phyloP scores from a whole-genome alignment of 1,140 invertebrate species.

The Zophobas atratus region DNA sequence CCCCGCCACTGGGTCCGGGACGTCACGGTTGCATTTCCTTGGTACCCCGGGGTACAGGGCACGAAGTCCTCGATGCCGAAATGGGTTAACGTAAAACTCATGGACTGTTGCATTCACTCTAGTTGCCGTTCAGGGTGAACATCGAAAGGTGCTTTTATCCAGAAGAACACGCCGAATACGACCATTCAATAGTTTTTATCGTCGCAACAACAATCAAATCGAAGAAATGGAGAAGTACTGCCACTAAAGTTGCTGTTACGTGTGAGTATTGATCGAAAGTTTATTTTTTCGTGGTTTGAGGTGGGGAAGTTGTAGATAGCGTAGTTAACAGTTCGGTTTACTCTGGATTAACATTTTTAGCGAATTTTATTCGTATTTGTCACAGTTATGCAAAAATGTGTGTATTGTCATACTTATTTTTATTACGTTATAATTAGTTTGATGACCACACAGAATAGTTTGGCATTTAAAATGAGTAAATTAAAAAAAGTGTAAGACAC shows the following conservation, averaged over 20 bases:
- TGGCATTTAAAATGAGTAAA: too few relatives aligned
- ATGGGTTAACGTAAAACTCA: conserved; percentile 41
- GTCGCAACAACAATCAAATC: background rate
- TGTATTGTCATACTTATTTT: too few relatives aligned
- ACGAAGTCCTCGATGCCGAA: conserved; percentile 55
- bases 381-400: too few relatives aligned
- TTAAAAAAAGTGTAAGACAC: too few relatives aligned
- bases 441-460: too few relatives aligned
- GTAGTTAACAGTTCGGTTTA: too few relatives aligned
- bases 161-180: background rate
- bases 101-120: conserved; percentile 51
- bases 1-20: background rate
- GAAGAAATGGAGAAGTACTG: background rate
- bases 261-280: conserved; percentile 13
- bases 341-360: too few relatives aligned
- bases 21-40: conserved; percentile 52
- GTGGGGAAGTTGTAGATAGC: too few relatives aligned
- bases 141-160: background rate
- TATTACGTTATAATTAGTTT: too few relatives aligned
- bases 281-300: too few relatives aligned
- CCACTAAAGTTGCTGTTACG: conserved; percentile 2
- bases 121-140: background rate
- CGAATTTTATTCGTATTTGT: too few relatives aligned
- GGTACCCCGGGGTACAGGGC: conserved; percentile 53
- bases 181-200: background rate